These are phyloP conservation scores for Lasioglossum marginatum DNA, from an alignment of 2,888 invertebrate species.

Conservation along the genomic window DNA sequence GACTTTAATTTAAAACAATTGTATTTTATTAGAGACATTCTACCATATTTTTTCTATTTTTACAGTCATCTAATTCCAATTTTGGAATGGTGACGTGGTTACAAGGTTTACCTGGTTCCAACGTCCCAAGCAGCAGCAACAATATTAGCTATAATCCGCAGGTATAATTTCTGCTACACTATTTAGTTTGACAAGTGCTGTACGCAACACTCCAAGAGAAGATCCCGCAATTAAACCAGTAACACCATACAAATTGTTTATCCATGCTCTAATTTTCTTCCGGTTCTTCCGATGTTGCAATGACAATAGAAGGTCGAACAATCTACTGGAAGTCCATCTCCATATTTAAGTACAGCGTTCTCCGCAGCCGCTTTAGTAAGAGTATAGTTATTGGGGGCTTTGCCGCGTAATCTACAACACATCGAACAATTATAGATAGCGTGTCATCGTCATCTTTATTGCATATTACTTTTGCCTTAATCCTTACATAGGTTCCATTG, in stretches of 20 bases:
- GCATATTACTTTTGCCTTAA: not conserved
- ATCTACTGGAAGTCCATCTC: conserved; percentile 87
- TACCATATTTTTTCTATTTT: too few species aligned
- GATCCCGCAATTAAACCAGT: conserved; percentile 86
- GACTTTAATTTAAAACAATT: too few species aligned
- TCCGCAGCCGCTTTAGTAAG: conserved; percentile 92
- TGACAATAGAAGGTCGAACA: conserved; percentile 88
- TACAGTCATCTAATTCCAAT: too few species aligned
- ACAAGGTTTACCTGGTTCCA: conserved; percentile 24
- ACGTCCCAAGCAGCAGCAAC: conserved; percentile 87
- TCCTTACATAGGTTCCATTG: conserved; percentile 77
- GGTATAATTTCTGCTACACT: conserved; percentile 88
- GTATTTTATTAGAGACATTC: too few species aligned
- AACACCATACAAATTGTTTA: conserved; percentile 90
- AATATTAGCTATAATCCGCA: conserved; percentile 88
- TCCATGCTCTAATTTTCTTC: conserved; percentile 88
- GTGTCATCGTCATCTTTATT: not conserved
- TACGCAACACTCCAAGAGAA: conserved; percentile 87
- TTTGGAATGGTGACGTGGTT: too few species aligned
- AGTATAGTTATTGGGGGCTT: conserved; percentile 90
- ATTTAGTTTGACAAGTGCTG: conserved; percentile 76
- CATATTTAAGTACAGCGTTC: conserved; percentile 86
- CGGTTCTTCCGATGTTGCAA: conserved; percentile 84
- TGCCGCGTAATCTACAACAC: conserved; percentile 79
- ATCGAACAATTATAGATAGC: not conserved